A percentile compares a stretch with the other conserved stretches of the same genome.
Evolutionary conservation across 2,797 vertebrate species (phyloP).

Genomic region (Micrastur ruficollis): DNA sequence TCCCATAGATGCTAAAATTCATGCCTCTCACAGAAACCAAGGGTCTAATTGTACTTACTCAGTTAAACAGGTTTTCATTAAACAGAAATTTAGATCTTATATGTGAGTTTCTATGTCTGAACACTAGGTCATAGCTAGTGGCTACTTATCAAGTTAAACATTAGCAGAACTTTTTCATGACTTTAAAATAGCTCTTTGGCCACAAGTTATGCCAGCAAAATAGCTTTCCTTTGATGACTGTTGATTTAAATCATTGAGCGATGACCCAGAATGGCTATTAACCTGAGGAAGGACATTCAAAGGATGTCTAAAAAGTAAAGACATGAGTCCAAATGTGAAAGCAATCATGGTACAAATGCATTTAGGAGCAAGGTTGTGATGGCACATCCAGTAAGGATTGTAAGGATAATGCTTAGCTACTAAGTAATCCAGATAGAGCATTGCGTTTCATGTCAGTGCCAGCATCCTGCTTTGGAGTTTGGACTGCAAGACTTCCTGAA

Average conservation of each 20-base stretch:
- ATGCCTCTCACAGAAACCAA: neutral
- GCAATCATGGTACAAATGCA: neutral
- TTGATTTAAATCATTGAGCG: neutral
- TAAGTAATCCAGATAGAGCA: neutral
- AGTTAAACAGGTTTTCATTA: neutral
- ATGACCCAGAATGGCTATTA: neutral
- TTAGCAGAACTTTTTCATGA: neutral
- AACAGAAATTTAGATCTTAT: neutral
- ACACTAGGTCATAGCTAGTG: neutral
- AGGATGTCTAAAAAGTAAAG: conserved; percentile 23
- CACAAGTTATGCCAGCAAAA: neutral
- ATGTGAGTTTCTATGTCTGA: neutral
- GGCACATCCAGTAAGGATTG: neutral
- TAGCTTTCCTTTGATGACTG: neutral
- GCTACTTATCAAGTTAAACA: neutral
- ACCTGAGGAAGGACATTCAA: neutral
- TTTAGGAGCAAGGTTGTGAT: conserved; percentile 5
- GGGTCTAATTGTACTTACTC: neutral
- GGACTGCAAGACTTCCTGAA: neutral
- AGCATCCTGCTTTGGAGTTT: neutral
- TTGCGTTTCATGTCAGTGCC: neutral
- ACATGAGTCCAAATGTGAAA: neutral
- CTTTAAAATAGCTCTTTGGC: neutral
- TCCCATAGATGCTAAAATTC: neutral
- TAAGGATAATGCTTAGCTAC: neutral